Conservation (phyloP, 1,140 invertebrate genomes). For the Meloidogyne exigua region DNA sequence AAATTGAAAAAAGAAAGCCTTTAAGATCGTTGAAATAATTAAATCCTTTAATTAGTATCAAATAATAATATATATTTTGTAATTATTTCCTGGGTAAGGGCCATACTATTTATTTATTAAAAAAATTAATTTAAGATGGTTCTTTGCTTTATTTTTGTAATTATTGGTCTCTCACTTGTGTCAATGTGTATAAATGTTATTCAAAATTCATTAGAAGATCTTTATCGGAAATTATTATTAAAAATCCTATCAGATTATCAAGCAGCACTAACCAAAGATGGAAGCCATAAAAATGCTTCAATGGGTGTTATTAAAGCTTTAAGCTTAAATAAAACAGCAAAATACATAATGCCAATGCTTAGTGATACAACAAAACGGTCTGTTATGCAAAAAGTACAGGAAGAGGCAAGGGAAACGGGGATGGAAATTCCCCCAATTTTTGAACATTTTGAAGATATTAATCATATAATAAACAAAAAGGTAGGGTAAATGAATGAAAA, state of each 20-base stretch:
- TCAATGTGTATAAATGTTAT: conserved; percentile 62
- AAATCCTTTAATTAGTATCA: too few species aligned
- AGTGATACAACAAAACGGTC: conserved; percentile 51
- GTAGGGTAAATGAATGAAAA: background rate
- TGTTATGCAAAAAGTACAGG: conserved; percentile 62
- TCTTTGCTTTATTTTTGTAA: conserved; percentile 61
- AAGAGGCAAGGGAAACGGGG: conserved; percentile 61
- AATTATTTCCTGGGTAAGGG: too few species aligned
- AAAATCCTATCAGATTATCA: conserved; percentile 61
- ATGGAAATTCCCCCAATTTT: conserved; percentile 62
- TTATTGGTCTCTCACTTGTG: conserved; percentile 61
- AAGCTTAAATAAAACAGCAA: conserved; percentile 57
- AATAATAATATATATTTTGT: too few species aligned
- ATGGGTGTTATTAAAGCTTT: conserved; percentile 63
- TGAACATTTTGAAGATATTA: conserved; percentile 49
- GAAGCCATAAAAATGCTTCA: conserved; percentile 57
- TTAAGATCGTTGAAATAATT: too few species aligned
- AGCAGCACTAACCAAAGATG: conserved; percentile 60
- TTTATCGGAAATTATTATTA: conserved; percentile 57
- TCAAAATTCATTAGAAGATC: conserved; percentile 58
- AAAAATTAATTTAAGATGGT: conserved; percentile 49
- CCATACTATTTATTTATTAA: background rate
- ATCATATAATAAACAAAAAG: conserved; percentile 19
- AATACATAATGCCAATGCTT: conserved; percentile 55
- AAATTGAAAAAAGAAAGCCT: too few species aligned